phyloP scores from a whole-genome alignment of 2,888 invertebrate genomes.

The Atethmia centrago region DNA sequence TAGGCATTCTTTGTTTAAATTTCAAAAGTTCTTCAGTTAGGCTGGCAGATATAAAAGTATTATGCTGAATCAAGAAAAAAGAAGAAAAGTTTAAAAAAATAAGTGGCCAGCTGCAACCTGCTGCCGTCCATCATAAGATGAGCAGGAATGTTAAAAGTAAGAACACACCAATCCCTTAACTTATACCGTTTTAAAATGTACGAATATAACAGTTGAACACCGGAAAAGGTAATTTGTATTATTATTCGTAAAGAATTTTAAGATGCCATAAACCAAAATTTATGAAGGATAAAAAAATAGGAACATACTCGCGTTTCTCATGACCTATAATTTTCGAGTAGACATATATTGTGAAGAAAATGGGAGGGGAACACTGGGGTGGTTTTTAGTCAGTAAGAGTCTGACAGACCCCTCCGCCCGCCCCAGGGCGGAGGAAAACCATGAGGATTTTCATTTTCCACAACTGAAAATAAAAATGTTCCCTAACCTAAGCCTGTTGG shows the following conservation, averaged over 20 bases:
- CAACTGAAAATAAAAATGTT: no score
- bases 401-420: no score
- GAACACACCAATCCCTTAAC: conserved; percentile 15
- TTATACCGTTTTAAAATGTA: conserved; percentile 31
- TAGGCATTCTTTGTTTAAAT: no score
- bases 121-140: neutral
- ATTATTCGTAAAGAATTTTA: conserved; percentile 50
- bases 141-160: conserved; percentile 6
- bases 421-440: no score
- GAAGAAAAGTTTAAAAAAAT: no score
- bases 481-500: neutral
- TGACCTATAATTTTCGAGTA: neutral
- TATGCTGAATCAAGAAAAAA: no score
- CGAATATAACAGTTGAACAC: conserved; percentile 45
- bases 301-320: conserved; percentile 17
- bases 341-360: neutral
- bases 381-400: no score
- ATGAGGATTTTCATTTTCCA: no score
- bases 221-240: conserved; percentile 50
- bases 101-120: no score
- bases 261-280: conserved; percentile 51
- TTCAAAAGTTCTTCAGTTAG: no score
- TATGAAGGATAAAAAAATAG: conserved; percentile 30
- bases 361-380: no score
- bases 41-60: no score